Base-by-base conservation (phyloP, 2,888 invertebrate genomes). In the Cataglyphis rosenhaueri region DNA sequence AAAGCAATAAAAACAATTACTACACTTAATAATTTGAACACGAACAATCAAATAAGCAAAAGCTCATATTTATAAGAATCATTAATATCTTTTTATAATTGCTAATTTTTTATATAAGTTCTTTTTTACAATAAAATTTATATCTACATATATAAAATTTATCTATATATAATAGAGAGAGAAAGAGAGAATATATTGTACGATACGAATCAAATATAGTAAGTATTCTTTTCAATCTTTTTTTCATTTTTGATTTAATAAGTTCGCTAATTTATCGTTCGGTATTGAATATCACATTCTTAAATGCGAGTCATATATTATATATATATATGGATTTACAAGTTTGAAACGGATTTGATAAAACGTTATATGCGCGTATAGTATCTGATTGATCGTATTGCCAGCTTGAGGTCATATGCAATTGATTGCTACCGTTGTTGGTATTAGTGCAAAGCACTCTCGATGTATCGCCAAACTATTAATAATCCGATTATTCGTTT, bases 401-500 rank as follows among this genome's bases (percentile, higher is more conserved):
- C 48, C 74, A 52, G 41, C n/a, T 66, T 55, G 64, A 59, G 74
- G 10, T 71, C 48, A 64, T 48, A 62, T 62, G 32, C 74, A 78
- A 83, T 68, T 79, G 73, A 83, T 79, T 62, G 71, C 73, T n/a
- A 38, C 68, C 32, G 61, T 75, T 64, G 68, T 44, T 64, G 62
- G 29, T 71, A 62, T 61, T 70, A 79, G 55, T 21, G 35, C 44
- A 32, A 81, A 62, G 70, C 29, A 38, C 18, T 21, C 32, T n/a
- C 76, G 25, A 44, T 52, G 12, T 86, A 87, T 87, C 84, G 84
- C 70, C 73, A 82, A 84, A 84, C 85, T 88, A 84, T 88, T 86
- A 87, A 86, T 88, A 88, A 88, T 83, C 84, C 57, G 85, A 88
- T 88, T 88, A 84, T 78, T 78, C 66, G 66, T 61, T 38, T 78